Conservation (phyloP, 2,888 invertebrate species). For the Leptinotarsa rubiginosa region DNA sequence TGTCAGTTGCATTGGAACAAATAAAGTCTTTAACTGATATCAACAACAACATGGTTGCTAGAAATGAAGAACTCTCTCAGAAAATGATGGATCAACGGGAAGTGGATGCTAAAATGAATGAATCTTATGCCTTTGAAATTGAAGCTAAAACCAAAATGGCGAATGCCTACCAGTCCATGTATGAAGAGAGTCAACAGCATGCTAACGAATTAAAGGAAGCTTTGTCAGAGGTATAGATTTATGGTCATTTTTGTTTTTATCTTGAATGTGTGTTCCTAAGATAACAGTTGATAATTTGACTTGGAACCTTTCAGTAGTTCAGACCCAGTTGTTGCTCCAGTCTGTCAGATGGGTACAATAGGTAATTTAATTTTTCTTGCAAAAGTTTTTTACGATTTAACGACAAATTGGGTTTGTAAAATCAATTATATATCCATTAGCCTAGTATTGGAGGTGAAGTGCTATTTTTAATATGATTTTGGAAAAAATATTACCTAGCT, state of each 20-base stretch:
- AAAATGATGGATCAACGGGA: constrained; percentile 81
- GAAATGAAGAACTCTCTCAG: constrained; percentile 77
- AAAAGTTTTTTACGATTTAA: too few species aligned
- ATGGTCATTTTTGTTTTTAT: constrained; percentile 1
- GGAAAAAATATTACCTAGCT: too few species aligned
- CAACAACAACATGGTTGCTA: constrained; percentile 75
- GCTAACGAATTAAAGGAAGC: constrained; percentile 82
- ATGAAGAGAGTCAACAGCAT: constrained; percentile 82
- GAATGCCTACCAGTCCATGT: constrained; percentile 84
- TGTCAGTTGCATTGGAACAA: constrained; percentile 78
- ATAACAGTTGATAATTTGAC: too few species aligned
- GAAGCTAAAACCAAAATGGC: constrained; percentile 87
- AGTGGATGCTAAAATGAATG: constrained; percentile 69
- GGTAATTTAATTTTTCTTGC: too few species aligned
- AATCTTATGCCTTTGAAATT: constrained; percentile 84
- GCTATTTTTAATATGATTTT: too few species aligned
- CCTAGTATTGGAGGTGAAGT: too few species aligned
- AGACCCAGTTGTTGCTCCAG: too few species aligned
- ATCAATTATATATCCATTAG: too few species aligned
- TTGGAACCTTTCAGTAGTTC: too few species aligned
- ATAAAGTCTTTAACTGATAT: constrained; percentile 77
- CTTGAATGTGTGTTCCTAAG: not conserved
- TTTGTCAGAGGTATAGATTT: constrained; percentile 72
- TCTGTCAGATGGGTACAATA: too few species aligned
- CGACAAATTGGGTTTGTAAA: too few species aligned